A percentile compares a stretch with the other conserved stretches of the same genome.
phyloP scores from a whole-genome alignment of 92 coral and sea anemone species.

The Porites rus region DNA sequence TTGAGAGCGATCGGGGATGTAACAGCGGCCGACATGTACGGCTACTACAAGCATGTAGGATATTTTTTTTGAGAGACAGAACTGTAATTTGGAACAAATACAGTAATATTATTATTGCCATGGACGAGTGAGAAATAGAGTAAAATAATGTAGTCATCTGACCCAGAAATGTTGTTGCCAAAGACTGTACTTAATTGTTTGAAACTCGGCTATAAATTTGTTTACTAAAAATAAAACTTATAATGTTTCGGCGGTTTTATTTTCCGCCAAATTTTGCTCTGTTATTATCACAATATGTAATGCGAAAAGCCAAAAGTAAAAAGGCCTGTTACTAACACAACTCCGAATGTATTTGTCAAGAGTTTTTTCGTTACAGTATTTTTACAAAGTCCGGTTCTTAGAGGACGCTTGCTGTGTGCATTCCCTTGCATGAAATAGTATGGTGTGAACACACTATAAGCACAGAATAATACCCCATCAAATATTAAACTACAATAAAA shows the following conservation, averaged over 20 bases:
- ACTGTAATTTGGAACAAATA: slow-evolving; percentile 36
- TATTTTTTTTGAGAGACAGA: slow-evolving; percentile 37
- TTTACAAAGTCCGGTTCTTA: slow-evolving; percentile 11
- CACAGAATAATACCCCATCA: slow-evolving; percentile 14
- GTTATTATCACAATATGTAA: slow-evolving; percentile 20
- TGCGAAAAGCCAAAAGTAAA: background rate
- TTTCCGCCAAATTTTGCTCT: no score
- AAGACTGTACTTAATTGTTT: no score
- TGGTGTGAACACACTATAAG: background rate
- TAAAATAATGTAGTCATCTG: slow-evolving; percentile 15
- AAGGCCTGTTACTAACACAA: slow-evolving; percentile 32
- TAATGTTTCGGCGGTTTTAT: slow-evolving; percentile 16
- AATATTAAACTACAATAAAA: background rate
- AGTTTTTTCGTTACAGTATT: background rate
- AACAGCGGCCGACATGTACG: slow-evolving; percentile 47
- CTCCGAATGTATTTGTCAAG: slow-evolving; percentile 7
- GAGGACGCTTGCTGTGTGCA: slow-evolving; percentile 11
- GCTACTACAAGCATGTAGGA: slow-evolving; percentile 51
- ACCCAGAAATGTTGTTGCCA: background rate
- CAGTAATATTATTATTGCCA: slow-evolving; percentile 7
- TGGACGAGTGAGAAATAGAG: slow-evolving; percentile 46
- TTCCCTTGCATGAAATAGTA: slow-evolving; percentile 30
- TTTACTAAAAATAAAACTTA: no score
- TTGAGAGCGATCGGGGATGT: slow-evolving; percentile 43
- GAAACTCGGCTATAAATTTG: background rate